A percentile compares a stretch with the other conserved stretches of the same genome.
These are phyloP conservation scores for Chaenocephalus aceratus DNA, from an alignment of 2,113 vertebrate species.

Conservation along the genomic window DNA sequence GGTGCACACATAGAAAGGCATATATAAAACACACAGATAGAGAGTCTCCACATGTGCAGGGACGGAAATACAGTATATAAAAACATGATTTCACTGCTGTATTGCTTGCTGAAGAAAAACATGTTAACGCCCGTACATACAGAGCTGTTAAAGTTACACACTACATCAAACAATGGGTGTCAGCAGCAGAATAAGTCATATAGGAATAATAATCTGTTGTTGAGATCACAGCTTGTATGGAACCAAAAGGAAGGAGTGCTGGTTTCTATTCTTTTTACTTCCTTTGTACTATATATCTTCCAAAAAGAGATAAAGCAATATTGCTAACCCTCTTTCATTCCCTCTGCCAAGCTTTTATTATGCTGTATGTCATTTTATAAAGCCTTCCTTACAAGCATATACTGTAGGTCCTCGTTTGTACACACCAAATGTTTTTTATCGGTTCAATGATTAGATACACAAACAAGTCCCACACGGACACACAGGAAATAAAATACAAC, in stretches of 20 bases:
- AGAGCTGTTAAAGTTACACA: not conserved
- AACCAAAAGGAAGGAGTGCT: not conserved
- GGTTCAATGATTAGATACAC: constrained; percentile 34
- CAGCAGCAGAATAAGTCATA: constrained; percentile 28
- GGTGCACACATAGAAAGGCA: constrained; percentile 13
- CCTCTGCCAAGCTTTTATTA: constrained; percentile 48
- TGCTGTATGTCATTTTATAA: constrained; percentile 43
- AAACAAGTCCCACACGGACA: constrained; percentile 26
- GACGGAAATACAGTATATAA: constrained; percentile 11
- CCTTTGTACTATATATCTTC: constrained; percentile 26
- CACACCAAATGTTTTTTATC: constrained; percentile 37
- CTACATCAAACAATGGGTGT: constrained; percentile 22
- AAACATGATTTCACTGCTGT: not conserved
- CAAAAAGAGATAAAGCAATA: constrained; percentile 29
- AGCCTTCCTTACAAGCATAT: constrained; percentile 7
- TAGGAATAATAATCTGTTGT: constrained; percentile 46
- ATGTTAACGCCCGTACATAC: not conserved
- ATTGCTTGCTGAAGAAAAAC: constrained; percentile 4
- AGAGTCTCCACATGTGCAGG: constrained; percentile 2
- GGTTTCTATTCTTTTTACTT: constrained; percentile 23
- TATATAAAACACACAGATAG: constrained; percentile 28
- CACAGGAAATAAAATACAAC: not conserved
- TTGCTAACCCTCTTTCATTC: constrained; percentile 11
- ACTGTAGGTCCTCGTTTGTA: constrained; percentile 28
- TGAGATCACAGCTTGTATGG: constrained; percentile 35